Conservation (phyloP, 2,888 invertebrate species). For the Copidosoma aretas region DNA sequence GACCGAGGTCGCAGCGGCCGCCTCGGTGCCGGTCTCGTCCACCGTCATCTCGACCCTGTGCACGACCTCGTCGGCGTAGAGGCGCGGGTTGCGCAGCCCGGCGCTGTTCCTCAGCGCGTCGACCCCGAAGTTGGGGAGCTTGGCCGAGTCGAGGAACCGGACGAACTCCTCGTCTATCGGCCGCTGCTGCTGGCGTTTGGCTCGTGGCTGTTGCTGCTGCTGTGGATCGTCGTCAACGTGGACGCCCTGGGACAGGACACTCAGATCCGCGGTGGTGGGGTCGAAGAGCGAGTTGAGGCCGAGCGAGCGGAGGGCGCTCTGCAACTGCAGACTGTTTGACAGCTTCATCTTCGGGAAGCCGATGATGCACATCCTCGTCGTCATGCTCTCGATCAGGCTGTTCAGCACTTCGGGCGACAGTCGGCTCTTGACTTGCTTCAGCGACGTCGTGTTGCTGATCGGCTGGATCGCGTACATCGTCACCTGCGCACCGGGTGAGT, state of each 20-base stretch:
- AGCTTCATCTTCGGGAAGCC: constrained; percentile 78
- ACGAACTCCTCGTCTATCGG: constrained; percentile 51
- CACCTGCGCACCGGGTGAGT: constrained; percentile 38
- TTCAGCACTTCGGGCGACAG: constrained; percentile 66
- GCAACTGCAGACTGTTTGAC: constrained; percentile 67
- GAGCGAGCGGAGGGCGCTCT: constrained; percentile 65
- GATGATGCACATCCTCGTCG: constrained; percentile 65
- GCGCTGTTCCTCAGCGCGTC: constrained; percentile 56
- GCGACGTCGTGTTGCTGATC: constrained; percentile 61
- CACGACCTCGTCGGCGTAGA: constrained; percentile 70
- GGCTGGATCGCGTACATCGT: constrained; percentile 75
- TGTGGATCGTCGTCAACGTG: neutral
- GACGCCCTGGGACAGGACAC: constrained; percentile 65
- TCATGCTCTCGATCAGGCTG: constrained; percentile 63
- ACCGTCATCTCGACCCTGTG: constrained; percentile 73
- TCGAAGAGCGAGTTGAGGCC: constrained; percentile 73
- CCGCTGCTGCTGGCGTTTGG: constrained; percentile 21
- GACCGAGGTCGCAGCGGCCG: constrained; percentile 72
- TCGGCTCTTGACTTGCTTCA: constrained; percentile 64
- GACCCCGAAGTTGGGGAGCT: constrained; percentile 50
- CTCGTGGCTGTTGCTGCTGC: neutral
- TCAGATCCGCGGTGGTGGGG: constrained; percentile 70
- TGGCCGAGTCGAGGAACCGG: constrained; percentile 45
- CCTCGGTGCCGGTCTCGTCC: constrained; percentile 75
- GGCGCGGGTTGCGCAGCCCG: constrained; percentile 66